Evolutionary conservation across 2,888 invertebrate genomes (phyloP), one percentile per base, ranked within the genome.

Genomic region (Villa cingulata): DNA sequence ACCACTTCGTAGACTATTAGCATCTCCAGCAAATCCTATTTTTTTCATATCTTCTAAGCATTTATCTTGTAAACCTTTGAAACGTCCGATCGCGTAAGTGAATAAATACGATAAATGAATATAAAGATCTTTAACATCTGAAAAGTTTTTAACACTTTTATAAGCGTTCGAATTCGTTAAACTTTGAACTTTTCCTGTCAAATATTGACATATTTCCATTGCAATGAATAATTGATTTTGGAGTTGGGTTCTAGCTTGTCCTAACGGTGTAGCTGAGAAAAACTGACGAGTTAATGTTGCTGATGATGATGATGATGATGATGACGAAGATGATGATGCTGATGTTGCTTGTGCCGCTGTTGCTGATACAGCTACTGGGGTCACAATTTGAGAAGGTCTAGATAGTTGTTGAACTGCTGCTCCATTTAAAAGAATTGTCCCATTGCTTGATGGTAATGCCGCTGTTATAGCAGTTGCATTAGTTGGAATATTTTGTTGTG

Each of bases 141-240:
- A 56, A 48, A 60, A 61, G 48, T 58, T 65, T 18, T 59, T 60
- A 0, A 63, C 70, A 43, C 62, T 61, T 52, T 66, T 70, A 48
- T 68, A 70, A 1, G 69, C 67, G 57, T 68, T 69, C 37, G 69
- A 67, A 52, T 65, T 65, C 16, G 68, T 69, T 3, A 70, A 54
- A 0, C 68, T 68, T 43, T 66, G 64, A 20, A 69, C 59, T 48
- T 70, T 70, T 10, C 63, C 62, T 15, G 63, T 66, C 6, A 69
- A 58, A 56, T 70, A 70, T 15, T 65, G 64, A 46, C 68, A 69
- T 45, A 68, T 66, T 42, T 68, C 68, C 64, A 67, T 63, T 17
- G 65, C 63, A 53, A 55, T 62, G 37, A 65, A 66, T 14, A 70
- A 61, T 50, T 68, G 65, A 45, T 63, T 64, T 50, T 70, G 69